A percentile compares a stretch with the other conserved stretches of the same genome.
phyloP scores from a whole-genome alignment of 1,140 invertebrate species.

The Zaprionus tsacasi region DNA sequence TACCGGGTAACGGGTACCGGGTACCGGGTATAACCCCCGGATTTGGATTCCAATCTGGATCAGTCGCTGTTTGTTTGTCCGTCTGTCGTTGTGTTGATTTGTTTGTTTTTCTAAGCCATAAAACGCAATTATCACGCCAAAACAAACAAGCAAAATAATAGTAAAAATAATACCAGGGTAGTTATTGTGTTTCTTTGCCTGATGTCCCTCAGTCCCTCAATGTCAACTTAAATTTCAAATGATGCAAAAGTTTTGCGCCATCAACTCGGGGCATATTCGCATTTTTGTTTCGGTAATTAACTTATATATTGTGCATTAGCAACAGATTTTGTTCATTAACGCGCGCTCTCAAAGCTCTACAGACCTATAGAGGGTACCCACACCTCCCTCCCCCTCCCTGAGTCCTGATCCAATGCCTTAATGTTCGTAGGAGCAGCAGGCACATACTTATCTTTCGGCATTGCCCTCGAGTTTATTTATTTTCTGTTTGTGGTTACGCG shows the following conservation, averaged over 20 bases:
- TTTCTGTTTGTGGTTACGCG: slow-evolving; percentile 71
- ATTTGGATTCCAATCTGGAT: slow-evolving; percentile 8
- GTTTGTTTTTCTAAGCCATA: slow-evolving; percentile 50
- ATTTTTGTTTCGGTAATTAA: slow-evolving; percentile 77
- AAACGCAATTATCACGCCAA: slow-evolving; percentile 68
- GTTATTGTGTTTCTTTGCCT: too few species aligned
- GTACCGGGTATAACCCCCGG: neutral
- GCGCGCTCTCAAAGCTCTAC: slow-evolving; percentile 62
- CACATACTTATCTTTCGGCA: slow-evolving; percentile 74
- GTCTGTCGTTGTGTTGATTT: slow-evolving; percentile 26
- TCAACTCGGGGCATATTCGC: slow-evolving; percentile 40
- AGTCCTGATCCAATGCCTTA: slow-evolving; percentile 29
- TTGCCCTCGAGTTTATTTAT: slow-evolving; percentile 76
- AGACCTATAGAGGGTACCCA: slow-evolving; percentile 21
- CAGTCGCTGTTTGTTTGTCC: slow-evolving; percentile 8
- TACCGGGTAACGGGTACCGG: too few species aligned
- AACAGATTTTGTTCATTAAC: slow-evolving; percentile 81
- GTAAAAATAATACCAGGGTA: too few species aligned
- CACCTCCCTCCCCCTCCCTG: neutral
- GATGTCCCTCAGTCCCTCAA: too few species aligned
- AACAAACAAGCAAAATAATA: slow-evolving; percentile 15
- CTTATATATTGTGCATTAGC: slow-evolving; percentile 81
- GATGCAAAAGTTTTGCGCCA: slow-evolving; percentile 66
- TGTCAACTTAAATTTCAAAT: slow-evolving; percentile 57
- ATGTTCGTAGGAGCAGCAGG: slow-evolving; percentile 53